phyloP scores from a whole-genome alignment of 2,113 vertebrate species.

The Gnathonemus echidnorhynchus region DNA sequence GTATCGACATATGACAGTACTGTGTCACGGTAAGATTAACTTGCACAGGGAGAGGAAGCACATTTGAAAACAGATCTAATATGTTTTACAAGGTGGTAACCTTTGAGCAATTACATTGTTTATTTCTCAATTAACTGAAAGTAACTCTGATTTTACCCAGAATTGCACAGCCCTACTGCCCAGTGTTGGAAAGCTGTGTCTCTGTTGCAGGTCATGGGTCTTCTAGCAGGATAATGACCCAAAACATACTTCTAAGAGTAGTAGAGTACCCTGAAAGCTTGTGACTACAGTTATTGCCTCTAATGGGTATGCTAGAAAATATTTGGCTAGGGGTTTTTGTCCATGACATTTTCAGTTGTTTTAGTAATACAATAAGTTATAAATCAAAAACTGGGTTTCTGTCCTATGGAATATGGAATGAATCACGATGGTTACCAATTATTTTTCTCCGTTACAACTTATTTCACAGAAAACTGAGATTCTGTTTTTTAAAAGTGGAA shows the following conservation, averaged over 20 bases:
- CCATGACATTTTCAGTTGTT: background rate
- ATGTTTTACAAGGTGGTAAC: background rate
- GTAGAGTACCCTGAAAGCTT: background rate
- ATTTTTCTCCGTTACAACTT: background rate
- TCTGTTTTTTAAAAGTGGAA: background rate
- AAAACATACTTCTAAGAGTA: background rate
- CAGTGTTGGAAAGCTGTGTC: background rate
- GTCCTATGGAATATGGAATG: background rate
- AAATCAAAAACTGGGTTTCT: background rate
- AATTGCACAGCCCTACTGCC: background rate
- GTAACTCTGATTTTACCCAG: background rate
- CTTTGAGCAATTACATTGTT: background rate
- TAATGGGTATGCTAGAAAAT: background rate
- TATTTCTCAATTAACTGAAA: background rate
- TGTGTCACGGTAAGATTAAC: background rate
- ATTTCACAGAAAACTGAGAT: background rate
- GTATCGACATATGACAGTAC: background rate
- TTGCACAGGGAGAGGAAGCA: background rate
- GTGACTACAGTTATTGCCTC: background rate
- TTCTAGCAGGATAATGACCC: background rate
- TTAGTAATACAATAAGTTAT: background rate
- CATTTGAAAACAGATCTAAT: background rate
- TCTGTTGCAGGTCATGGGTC: background rate
- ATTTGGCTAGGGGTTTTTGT: background rate
- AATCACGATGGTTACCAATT: background rate